Percentiles rank a stretch among this genome's conserved stretches.
phyloP scores from a whole-genome alignment of 2,888 invertebrate genomes.

The Anoplius nigerrimus region DNA sequence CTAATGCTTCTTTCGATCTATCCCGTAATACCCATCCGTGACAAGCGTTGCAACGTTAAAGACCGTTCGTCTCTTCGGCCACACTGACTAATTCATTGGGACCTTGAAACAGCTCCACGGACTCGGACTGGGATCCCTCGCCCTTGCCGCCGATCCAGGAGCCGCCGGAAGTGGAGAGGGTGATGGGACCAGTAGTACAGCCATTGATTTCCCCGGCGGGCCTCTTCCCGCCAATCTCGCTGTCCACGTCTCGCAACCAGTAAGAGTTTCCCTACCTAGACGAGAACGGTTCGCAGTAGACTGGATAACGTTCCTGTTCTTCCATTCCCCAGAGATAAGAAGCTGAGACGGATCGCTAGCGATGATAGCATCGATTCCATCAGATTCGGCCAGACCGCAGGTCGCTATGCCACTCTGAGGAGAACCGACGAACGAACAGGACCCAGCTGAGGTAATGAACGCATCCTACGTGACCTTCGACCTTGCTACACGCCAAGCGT shows the following conservation, averaged over 20 bases:
- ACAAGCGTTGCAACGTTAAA: too few relatives aligned
- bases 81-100: not conserved
- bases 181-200: conserved; percentile 66
- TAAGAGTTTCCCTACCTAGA: conserved; percentile 26
- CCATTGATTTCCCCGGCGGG: conserved; percentile 63
- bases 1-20: too few relatives aligned
- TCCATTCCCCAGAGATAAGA: conserved; percentile 47
- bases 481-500: not conserved
- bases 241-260: conserved; percentile 31
- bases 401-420: conserved; percentile 36
- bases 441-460: conserved; percentile 41
- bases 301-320: not conserved
- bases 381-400: conserved; percentile 34
- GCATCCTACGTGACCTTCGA: not conserved
- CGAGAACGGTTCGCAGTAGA: not conserved
- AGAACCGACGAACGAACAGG: conserved; percentile 33
- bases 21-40: too few relatives aligned
- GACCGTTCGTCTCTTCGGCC: conserved; percentile 5
- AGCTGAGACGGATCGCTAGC: conserved; percentile 58
- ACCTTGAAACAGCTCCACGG: conserved; percentile 60
- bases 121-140: conserved; percentile 66
- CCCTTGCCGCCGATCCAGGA: conserved; percentile 68
- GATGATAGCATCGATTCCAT: conserved; percentile 54
- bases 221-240: conserved; percentile 67
- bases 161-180: conserved; percentile 62